These are phyloP conservation scores for Etheostoma perlongum DNA, from an alignment of 2,797 vertebrate species.

Conservation along the genomic window DNA sequence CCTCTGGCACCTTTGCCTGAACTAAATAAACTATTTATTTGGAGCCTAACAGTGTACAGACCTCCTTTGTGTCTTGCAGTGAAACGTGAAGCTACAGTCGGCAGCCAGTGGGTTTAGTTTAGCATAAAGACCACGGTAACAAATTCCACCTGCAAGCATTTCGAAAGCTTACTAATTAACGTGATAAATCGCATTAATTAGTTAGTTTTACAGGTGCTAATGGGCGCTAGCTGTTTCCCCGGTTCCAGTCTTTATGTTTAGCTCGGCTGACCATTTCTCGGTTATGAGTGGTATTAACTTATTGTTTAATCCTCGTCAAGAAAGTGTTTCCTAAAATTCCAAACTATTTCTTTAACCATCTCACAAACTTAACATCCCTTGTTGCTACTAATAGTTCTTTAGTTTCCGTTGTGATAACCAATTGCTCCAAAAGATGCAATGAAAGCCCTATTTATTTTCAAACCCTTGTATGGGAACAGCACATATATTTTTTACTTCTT, in stretches of 20 bases:
- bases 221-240: neutral
- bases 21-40: no score
- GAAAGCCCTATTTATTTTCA: conserved; percentile 30
- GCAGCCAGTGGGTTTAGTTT: neutral
- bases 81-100: neutral
- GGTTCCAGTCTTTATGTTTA: neutral
- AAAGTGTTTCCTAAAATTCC: neutral
- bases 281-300: neutral
- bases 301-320: neutral
- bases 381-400: neutral
- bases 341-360: neutral
- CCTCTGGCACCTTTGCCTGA: no score
- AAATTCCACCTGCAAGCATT: neutral
- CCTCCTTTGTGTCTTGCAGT: no score
- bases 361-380: neutral
- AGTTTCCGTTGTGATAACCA: conserved; percentile 16
- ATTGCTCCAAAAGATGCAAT: conserved; percentile 1
- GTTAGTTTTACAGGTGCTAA: neutral
- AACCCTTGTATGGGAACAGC: conserved; percentile 9
- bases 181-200: neutral
- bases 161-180: neutral
- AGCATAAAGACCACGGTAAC: neutral
- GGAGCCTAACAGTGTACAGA: no score
- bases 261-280: neutral
- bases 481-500: conserved; percentile 51